Percentiles rank a stretch among this genome's conserved stretches.
phyloP scores from a whole-genome alignment of 2,888 invertebrate genomes.

The Loripinus fragilis region DNA sequence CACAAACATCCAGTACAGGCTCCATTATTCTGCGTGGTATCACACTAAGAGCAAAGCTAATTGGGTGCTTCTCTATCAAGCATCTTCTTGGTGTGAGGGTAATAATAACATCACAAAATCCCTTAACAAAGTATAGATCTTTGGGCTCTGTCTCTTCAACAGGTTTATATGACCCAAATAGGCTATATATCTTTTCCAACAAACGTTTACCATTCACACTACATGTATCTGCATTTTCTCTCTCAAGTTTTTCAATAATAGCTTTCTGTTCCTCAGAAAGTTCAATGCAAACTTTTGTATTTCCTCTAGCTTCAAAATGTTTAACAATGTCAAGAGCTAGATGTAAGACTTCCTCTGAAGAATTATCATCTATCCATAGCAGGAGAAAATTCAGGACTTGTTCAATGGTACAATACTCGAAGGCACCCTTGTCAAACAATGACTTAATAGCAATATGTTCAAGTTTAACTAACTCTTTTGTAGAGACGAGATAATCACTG shows the following conservation, averaged over 20 bases:
- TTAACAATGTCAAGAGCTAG: neutral
- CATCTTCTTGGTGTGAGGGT: neutral
- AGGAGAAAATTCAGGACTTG: neutral
- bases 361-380: neutral
- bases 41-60: too few species aligned
- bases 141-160: too few species aligned
- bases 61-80: neutral
- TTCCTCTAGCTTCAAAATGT: neutral
- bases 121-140: too few species aligned
- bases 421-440: neutral
- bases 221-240: neutral
- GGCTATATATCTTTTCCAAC: neutral
- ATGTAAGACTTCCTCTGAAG: neutral
- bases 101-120: too few species aligned
- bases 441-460: neutral
- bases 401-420: neutral
- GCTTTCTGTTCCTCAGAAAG: too few species aligned
- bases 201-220: neutral
- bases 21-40: neutral
- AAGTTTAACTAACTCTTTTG: neutral
- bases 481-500: neutral
- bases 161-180: neutral
- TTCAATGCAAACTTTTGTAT: neutral
- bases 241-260: too few species aligned
- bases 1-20: constrained; percentile 47